Conservation (phyloP, 2,113 vertebrate species). For the Gadus macrocephalus region DNA sequence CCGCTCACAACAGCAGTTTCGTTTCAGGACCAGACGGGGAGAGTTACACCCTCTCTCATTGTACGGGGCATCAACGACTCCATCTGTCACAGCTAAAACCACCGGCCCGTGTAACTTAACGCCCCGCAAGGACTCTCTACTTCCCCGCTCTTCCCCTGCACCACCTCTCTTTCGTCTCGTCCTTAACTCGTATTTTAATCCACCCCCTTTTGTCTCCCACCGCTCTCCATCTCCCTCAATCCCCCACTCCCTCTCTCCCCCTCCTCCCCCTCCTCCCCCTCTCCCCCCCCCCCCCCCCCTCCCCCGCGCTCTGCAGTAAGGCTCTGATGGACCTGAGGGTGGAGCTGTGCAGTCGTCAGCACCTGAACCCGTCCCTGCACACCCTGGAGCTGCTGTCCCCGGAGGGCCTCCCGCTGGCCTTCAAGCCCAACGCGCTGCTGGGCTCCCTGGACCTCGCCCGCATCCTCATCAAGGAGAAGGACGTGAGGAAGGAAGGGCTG, state of each 20-base stretch:
- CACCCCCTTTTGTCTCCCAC: conserved; percentile 28
- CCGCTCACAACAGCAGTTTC: no score
- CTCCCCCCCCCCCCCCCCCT: conserved; percentile 39
- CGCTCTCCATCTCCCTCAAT: neutral
- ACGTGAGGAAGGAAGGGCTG: conserved; percentile 78
- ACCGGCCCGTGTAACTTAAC: conserved; percentile 42
- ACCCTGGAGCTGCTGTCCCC: conserved; percentile 82
- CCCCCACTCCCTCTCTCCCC: conserved; percentile 22
- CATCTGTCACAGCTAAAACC: conserved; percentile 33
- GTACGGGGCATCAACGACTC: conserved; percentile 38
- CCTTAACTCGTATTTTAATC: conserved; percentile 14
- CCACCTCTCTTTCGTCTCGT: conserved; percentile 17
- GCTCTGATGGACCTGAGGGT: conserved; percentile 95
- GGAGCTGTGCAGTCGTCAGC: conserved; percentile 88
- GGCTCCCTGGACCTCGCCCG: conserved; percentile 83
- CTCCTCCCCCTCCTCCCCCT: conserved; percentile 22
- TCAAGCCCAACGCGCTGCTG: conserved; percentile 89
- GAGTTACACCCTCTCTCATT: neutral
- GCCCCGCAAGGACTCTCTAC: neutral
- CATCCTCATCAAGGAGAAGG: conserved; percentile 85
- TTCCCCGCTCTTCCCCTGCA: conserved; percentile 1
- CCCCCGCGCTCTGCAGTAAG: conserved; percentile 72
- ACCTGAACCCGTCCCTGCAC: conserved; percentile 86
- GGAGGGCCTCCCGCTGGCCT: conserved; percentile 76
- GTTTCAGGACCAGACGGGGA: no score